phyloP scores from a whole-genome alignment of 2,113 vertebrate genomes.

The Notothenia rossii region DNA sequence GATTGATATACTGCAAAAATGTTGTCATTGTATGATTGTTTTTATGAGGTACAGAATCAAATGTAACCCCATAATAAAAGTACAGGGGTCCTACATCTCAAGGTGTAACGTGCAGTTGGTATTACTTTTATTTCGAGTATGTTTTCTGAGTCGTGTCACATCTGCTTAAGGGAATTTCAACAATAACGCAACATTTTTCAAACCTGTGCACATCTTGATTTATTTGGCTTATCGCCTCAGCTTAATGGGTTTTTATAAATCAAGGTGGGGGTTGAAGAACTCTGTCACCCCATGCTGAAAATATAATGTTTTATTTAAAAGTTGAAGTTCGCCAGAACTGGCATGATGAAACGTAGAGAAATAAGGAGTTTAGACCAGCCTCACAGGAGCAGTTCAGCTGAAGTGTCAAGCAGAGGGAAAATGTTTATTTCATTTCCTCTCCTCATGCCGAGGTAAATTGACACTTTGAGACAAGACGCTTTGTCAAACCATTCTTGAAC shows the following conservation, averaged over 20 bases:
- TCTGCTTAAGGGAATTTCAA: constrained; percentile 3
- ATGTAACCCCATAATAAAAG: background rate
- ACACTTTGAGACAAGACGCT: constrained; percentile 21
- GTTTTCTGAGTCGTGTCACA: constrained; percentile 16
- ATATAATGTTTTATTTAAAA: constrained; percentile 37
- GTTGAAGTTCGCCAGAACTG: constrained; percentile 23
- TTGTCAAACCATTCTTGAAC: constrained; percentile 45
- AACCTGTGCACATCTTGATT: background rate
- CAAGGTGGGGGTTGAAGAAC: background rate
- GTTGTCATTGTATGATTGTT: background rate
- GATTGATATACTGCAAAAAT: background rate
- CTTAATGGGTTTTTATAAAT: constrained; percentile 19
- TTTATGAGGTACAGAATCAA: background rate
- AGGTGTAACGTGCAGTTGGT: background rate
- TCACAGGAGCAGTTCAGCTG: constrained; percentile 1
- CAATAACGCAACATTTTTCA: constrained; percentile 24
- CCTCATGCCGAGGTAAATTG: constrained; percentile 26
- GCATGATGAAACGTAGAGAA: constrained; percentile 60
- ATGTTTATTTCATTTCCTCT: constrained; percentile 20
- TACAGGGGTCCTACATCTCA: too few species aligned
- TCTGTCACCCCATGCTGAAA: background rate
- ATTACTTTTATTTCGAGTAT: background rate
- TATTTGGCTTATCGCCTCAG: constrained; percentile 19
- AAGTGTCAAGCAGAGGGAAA: background rate
- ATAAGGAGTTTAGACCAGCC: constrained; percentile 8